Evolutionary conservation across 30 jellyfish, hydroid and myxozoan species (phyloP).

Genomic region (Hydractinia echinata): DNA sequence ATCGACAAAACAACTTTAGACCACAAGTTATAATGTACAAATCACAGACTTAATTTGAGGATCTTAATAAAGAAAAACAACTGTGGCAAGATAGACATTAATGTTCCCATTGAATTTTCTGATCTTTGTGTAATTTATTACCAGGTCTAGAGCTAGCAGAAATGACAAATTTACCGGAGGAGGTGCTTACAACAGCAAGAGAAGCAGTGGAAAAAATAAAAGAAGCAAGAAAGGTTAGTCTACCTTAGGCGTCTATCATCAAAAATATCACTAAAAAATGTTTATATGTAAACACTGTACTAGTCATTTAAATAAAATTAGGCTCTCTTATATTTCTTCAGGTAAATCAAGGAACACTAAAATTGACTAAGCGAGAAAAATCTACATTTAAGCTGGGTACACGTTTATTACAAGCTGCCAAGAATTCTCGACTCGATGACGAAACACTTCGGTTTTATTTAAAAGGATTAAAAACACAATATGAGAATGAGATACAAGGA

Average conservation of each 20-base stretch:
- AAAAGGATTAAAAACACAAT: slow-evolving; percentile 67
- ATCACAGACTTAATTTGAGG: too few relatives aligned
- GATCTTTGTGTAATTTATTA: background rate
- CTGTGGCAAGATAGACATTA: too few relatives aligned
- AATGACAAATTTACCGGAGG: slow-evolving; percentile 69
- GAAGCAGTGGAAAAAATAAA: slow-evolving; percentile 36
- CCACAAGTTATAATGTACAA: too few relatives aligned
- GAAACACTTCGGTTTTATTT: slow-evolving; percentile 64
- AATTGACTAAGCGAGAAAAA: slow-evolving; percentile 44
- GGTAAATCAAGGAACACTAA: slow-evolving; percentile 29
- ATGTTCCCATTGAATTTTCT: too few relatives aligned
- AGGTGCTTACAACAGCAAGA: slow-evolving; percentile 52
- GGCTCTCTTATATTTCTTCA: slow-evolving; percentile 10
- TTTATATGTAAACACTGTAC: too few relatives aligned
- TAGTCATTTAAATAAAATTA: too few relatives aligned
- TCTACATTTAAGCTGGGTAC: slow-evolving; percentile 67
- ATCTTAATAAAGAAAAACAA: too few relatives aligned
- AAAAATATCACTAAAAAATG: background rate
- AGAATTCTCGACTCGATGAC: slow-evolving; percentile 70
- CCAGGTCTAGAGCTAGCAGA: slow-evolving; percentile 76
- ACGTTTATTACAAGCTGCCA: slow-evolving; percentile 80
- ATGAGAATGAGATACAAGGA: slow-evolving; percentile 17
- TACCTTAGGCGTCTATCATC: too few relatives aligned
- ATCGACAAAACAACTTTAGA: too few relatives aligned
- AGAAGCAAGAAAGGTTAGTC: background rate